phyloP scores from a whole-genome alignment of 2,888 invertebrate genomes.

The Chymomyza fuscimana region DNA sequence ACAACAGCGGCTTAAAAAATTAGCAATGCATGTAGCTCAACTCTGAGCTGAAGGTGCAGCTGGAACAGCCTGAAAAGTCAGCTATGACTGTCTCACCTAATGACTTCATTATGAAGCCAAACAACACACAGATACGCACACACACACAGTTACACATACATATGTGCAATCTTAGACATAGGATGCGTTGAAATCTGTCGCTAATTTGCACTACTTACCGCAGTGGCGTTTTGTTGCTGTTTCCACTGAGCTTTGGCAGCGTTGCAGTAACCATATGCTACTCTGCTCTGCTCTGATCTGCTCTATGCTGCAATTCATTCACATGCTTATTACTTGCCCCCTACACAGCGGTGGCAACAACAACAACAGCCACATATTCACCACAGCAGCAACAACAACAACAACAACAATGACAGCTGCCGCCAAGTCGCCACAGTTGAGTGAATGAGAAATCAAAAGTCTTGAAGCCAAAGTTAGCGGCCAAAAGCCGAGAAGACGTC shows the following conservation, averaged over 20 bases:
- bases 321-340: conserved; percentile 45
- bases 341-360: neutral
- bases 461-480: conserved; percentile 34
- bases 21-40: conserved; percentile 6
- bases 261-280: conserved; percentile 44
- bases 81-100: conserved; percentile 22
- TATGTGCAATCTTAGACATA: neutral
- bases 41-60: conserved; percentile 5
- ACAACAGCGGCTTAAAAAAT: neutral
- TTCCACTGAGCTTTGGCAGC: conserved; percentile 48
- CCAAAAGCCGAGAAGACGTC: conserved; percentile 20
- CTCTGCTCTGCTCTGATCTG: conserved; percentile 23
- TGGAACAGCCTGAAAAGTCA: neutral
- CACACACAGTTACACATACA: conserved; percentile 12
- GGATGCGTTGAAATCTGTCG: conserved; percentile 56
- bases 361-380: conserved; percentile 7
- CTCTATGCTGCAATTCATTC: conserved; percentile 64
- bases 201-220: conserved; percentile 53
- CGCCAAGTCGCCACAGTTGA: conserved; percentile 57
- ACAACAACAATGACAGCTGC: neutral
- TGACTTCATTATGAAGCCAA: conserved; percentile 51
- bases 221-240: neutral
- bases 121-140: neutral
- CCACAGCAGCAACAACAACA: conserved; percentile 6
- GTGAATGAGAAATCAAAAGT: conserved; percentile 61